Evolutionary conservation across 2,888 invertebrate genomes (phyloP), one percentile per base, ranked within the genome.

Genomic region (Erebia ligea): DNA sequence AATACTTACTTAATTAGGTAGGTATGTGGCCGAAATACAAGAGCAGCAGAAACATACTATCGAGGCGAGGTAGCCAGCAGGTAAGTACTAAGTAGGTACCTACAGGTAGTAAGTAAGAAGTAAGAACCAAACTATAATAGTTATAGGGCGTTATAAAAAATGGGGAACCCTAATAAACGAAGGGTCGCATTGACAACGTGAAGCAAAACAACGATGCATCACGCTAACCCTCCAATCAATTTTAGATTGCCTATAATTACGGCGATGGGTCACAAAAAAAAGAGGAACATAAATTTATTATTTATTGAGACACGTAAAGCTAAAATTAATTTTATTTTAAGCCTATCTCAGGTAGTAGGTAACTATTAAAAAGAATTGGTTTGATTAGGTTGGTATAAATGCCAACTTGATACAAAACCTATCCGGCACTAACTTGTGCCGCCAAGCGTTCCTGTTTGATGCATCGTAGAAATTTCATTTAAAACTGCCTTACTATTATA

Each of bases 191-290:
- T 73, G 76, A 74, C 74, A 75, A 76, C 76, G 77, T 71, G 76
- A 78, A 76, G 79, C 80, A 69, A 80, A 83, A 82, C 79, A 80
- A 79, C 79, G 76, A 79, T 77, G 76, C 73, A 76, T 78, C 81
- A 83, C 78, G 81, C 77, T 61, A 70, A 72, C 71, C 71, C 75
- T 73, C 61, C 65, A 73, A 74, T 69, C 70, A 71, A 76, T 75
- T 71, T 68, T 71, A 25, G 54, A 71, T 69, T 42, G 69, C 42
- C 56, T 63, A 62, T 63, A 56, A 66, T 66, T 68, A 68, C 52
- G 21, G 50, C 52, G 40, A 45, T 19, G 25, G 25, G 58, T 54
- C 64, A 62, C 56, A 48, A 67, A 40, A 62, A 57, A 61, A 54
- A n/a, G 58, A 5, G n/a, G 0, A 40, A 40, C 40, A 17, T 57